Evolutionary conservation across 2,113 vertebrate genomes (phyloP).

Genomic region (Pelobates fuscus): DNA sequence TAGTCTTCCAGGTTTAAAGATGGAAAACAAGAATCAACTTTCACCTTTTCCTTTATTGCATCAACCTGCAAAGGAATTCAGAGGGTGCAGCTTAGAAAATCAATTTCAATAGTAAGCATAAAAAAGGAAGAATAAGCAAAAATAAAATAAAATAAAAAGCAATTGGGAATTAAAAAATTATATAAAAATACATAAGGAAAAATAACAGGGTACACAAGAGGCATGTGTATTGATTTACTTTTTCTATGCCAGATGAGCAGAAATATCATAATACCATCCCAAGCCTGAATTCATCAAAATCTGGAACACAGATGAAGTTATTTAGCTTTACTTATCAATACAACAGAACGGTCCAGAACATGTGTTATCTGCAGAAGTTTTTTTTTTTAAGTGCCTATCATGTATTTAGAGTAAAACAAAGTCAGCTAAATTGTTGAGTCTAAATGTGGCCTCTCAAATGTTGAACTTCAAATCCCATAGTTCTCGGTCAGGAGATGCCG

Average conservation of each 20-base stretch:
- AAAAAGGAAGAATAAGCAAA: constrained; percentile 78
- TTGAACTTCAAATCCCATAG: no score
- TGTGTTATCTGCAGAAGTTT: no score
- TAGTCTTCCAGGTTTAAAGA: constrained; percentile 97
- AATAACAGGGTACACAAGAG: constrained; percentile 11
- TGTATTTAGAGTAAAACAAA: no score
- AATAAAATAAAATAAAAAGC: constrained; percentile 55
- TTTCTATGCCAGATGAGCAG: background rate
- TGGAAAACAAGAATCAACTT: constrained; percentile 93
- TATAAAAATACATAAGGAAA: constrained; percentile 66
- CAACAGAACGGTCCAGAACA: no score
- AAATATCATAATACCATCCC: no score
- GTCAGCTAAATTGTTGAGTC: no score
- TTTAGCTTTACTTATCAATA: no score
- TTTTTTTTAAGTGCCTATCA: no score
- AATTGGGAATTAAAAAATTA: constrained; percentile 68
- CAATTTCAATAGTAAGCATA: constrained; percentile 76
- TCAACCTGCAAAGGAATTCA: constrained; percentile 99
- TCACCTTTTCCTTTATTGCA: constrained; percentile 96
- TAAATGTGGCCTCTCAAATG: no score
- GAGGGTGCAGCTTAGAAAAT: constrained; percentile 91
- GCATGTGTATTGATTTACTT: background rate
- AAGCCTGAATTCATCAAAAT: no score
- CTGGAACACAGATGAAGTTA: no score
- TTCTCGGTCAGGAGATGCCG: no score